Conservation (phyloP, 1,140 invertebrate species). For the Leptinotarsa defecta region DNA sequence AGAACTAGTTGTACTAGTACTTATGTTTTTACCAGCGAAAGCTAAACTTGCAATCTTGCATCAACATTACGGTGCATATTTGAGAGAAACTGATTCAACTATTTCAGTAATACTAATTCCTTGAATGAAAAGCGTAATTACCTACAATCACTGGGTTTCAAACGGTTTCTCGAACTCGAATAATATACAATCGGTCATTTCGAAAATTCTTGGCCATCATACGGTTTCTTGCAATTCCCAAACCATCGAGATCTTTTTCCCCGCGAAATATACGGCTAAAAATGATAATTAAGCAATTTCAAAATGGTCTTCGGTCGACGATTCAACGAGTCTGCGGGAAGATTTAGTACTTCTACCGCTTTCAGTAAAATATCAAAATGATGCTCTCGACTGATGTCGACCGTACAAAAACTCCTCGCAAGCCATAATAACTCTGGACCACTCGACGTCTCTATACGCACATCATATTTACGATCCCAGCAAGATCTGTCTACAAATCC, state of each 20-base stretch:
- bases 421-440: conserved; percentile 38
- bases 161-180: too few relatives aligned
- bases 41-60: too few relatives aligned
- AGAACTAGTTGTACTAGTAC: too few relatives aligned
- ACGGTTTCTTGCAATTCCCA: not conserved
- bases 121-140: too few relatives aligned
- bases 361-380: conserved; percentile 36
- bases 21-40: too few relatives aligned
- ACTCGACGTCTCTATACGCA: conserved; percentile 38
- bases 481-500: conserved; percentile 41
- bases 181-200: not conserved
- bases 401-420: conserved; percentile 35
- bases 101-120: too few relatives aligned
- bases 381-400: conserved; percentile 30
- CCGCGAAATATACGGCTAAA: conserved; percentile 21
- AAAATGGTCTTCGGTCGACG: conserved; percentile 14
- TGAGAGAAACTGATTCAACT: too few relatives aligned
- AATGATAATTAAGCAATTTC: conserved; percentile 33
- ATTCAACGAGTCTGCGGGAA: not conserved
- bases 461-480: conserved; percentile 36
- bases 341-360: conserved; percentile 27
- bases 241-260: not conserved
- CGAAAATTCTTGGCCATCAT: not conserved
- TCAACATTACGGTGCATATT: too few relatives aligned
- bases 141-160: too few relatives aligned